Percentiles rank a stretch among this genome's conserved stretches.
These are phyloP conservation scores for Anoplopoma fimbria DNA, from an alignment of 2,113 vertebrate genomes.

Conservation along the genomic window DNA sequence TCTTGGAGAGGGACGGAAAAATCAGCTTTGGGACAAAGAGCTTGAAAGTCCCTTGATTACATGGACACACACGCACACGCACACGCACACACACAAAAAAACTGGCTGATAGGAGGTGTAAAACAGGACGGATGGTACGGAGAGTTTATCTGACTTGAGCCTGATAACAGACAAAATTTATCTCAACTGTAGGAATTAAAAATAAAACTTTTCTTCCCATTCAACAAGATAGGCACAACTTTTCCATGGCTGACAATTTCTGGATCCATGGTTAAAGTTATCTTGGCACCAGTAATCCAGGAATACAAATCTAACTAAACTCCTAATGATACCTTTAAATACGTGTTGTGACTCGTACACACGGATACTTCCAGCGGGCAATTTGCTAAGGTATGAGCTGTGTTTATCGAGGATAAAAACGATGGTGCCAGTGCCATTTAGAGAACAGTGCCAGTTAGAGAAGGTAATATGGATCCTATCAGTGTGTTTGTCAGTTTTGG, in stretches of 20 bases:
- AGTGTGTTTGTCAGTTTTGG: neutral
- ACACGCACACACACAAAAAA: neutral
- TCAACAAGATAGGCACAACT: no score
- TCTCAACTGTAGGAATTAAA: neutral
- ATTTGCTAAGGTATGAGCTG: no score
- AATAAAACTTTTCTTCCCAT: neutral
- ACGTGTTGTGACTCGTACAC: no score
- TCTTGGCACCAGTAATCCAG: neutral
- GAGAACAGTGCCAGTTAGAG: no score
- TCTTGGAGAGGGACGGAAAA: constrained; percentile 48
- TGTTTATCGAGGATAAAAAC: no score
- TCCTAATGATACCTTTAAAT: no score
- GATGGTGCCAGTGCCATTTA: no score
- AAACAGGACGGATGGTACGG: neutral
- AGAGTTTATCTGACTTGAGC: no score
- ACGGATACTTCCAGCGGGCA: neutral
- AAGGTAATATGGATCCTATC: neutral
- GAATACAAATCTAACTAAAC: no score
- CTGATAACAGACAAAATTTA: neutral
- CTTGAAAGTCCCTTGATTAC: constrained; percentile 31
- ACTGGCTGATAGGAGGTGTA: neutral
- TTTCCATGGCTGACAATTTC: no score
- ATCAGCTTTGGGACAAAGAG: constrained; percentile 56
- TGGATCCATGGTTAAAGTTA: neutral
- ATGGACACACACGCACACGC: neutral